Evolutionary conservation across 2,797 vertebrate genomes (phyloP).

Genomic region (Rhinogobio ventralis): DNA sequence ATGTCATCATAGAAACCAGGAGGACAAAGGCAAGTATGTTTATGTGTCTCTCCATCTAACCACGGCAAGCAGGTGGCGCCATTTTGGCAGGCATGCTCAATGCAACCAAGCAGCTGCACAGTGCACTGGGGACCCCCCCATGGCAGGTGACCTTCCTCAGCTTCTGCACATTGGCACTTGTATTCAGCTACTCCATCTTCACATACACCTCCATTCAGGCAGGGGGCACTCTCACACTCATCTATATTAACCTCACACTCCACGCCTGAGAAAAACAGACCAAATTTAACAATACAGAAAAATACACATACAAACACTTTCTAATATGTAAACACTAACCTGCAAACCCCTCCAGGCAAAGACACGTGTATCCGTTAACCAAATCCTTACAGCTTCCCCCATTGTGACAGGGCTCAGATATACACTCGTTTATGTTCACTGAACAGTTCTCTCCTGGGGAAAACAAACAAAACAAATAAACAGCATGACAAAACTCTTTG

Average conservation of each 20-base stretch:
- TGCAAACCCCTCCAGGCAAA: constrained; percentile 83
- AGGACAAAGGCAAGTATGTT: constrained; percentile 84
- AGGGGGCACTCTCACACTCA: constrained; percentile 89
- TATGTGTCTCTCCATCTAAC: constrained; percentile 75
- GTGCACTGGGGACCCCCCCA: constrained; percentile 90
- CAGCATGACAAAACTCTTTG: not conserved
- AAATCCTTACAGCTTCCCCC: constrained; percentile 84
- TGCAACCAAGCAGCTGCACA: constrained; percentile 84
- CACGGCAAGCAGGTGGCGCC: constrained; percentile 85
- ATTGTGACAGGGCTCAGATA: constrained; percentile 85
- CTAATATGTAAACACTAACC: constrained; percentile 72
- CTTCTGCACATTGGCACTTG: constrained; percentile 82
- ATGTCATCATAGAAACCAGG: constrained; percentile 84
- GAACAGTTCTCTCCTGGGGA: constrained; percentile 87
- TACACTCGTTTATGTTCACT: constrained; percentile 86
- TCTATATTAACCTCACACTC: constrained; percentile 86
- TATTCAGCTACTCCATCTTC: constrained; percentile 85
- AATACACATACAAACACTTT: not conserved
- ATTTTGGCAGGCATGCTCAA: constrained; percentile 84
- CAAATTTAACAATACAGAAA: not conserved
- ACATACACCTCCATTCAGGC: constrained; percentile 87
- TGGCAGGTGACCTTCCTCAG: constrained; percentile 67
- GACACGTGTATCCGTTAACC: constrained; percentile 81
- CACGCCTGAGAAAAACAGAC: constrained; percentile 75
- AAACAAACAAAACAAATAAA: constrained; percentile 9